phyloP scores from a whole-genome alignment of 2,113 vertebrate species.

The Gnathonemus echidnorhynchus region DNA sequence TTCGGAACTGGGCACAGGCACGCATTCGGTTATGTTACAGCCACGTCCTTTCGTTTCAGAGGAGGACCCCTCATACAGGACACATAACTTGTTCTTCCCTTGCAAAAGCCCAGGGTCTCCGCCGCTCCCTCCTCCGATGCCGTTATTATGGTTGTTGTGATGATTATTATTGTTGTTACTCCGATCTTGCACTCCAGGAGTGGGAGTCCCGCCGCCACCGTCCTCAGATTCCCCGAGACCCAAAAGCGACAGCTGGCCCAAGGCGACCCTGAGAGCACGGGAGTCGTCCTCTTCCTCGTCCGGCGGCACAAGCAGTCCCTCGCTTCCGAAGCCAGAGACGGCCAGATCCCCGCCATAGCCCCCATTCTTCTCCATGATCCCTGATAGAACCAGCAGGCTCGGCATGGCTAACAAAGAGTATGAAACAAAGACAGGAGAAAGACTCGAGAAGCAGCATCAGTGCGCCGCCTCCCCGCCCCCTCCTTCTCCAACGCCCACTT shows the following conservation, averaged over 20 bases:
- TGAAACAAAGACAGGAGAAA: constrained; percentile 72
- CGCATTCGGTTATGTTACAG: constrained; percentile 91
- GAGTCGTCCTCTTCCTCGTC: constrained; percentile 85
- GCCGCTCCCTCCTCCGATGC: constrained; percentile 55
- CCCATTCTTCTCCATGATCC: constrained; percentile 96
- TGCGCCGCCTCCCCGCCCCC: constrained; percentile 56
- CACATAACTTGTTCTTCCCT: constrained; percentile 84
- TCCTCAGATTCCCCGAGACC: constrained; percentile 85
- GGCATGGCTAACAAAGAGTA: constrained; percentile 92
- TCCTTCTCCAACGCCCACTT: constrained; percentile 47
- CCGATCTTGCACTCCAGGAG: constrained; percentile 62
- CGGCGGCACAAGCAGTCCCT: constrained; percentile 64
- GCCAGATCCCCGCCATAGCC: constrained; percentile 80
- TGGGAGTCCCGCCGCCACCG: constrained; percentile 61
- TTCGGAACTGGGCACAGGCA: constrained; percentile 92
- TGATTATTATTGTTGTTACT: constrained; percentile 68
- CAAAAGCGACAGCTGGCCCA: constrained; percentile 91
- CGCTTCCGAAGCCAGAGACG: constrained; percentile 77
- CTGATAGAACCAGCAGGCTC: constrained; percentile 91
- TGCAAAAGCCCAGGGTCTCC: constrained; percentile 60
- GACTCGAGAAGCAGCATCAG: constrained; percentile 69
- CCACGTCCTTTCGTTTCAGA: constrained; percentile 80
- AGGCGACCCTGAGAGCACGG: constrained; percentile 87
- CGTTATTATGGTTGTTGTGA: constrained; percentile 66
- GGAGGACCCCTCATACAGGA: constrained; percentile 73